phyloP scores from a whole-genome alignment of 2,888 invertebrate species.

The Clusia tigrina region DNA sequence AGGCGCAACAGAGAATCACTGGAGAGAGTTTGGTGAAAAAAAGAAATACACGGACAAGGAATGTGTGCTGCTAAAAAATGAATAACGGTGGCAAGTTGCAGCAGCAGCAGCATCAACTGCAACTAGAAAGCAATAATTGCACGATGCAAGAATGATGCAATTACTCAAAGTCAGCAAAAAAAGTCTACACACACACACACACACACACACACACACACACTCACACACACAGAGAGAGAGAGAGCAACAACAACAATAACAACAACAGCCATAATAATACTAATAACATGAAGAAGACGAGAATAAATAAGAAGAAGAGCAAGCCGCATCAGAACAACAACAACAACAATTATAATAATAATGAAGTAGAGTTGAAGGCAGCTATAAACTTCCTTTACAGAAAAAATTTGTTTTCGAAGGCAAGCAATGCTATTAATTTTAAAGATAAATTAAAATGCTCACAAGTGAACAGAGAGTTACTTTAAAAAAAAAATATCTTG shows the following conservation, averaged over 20 bases:
- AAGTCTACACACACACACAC: too few relatives aligned
- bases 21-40: too few relatives aligned
- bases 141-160: background rate
- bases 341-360: background rate
- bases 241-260: background rate
- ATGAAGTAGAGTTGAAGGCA: too few relatives aligned
- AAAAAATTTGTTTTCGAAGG: too few relatives aligned
- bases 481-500: too few relatives aligned
- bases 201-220: too few relatives aligned
- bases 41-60: background rate
- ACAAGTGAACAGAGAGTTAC: too few relatives aligned
- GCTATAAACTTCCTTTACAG: background rate
- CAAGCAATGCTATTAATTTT: too few relatives aligned
- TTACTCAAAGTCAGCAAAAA: conserved; percentile 6
- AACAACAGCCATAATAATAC: background rate
- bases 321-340: background rate
- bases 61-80: background rate
- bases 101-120: conserved; percentile 7
- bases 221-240: too few relatives aligned
- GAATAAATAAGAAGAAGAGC: background rate
- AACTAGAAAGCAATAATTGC: background rate
- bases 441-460: too few relatives aligned
- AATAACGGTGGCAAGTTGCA: background rate
- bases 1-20: too few relatives aligned
- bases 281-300: background rate